Evolutionary conservation across 2,888 invertebrate species (phyloP).

Genomic region (Rhagonycha fulva): DNA sequence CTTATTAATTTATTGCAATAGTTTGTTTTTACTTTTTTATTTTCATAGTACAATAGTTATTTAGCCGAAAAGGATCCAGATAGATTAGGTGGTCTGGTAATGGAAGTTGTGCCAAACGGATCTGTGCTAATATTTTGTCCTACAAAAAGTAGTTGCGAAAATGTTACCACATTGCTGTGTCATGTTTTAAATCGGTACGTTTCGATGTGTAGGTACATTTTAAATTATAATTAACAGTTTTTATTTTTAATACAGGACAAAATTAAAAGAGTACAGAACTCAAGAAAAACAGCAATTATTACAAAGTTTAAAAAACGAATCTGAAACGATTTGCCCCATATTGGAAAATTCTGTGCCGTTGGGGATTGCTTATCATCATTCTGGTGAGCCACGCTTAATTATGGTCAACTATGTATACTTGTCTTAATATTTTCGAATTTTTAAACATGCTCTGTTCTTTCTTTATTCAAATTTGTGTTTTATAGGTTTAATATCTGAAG

Average conservation of each 20-base stretch:
- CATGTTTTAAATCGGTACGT: conserved; percentile 57
- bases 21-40: background rate
- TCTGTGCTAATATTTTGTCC: conserved; percentile 92
- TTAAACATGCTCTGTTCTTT: background rate
- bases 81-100: conserved; percentile 75
- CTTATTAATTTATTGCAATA: too few relatives aligned
- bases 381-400: conserved; percentile 56
- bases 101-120: conserved; percentile 77
- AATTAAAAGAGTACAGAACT: conserved; percentile 60
- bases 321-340: conserved; percentile 67
- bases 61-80: conserved; percentile 73
- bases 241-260: conserved; percentile 49
- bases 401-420: too few relatives aligned
- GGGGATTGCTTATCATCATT: conserved; percentile 94
- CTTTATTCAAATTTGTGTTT: conserved; percentile 7
- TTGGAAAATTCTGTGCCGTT: conserved; percentile 70
- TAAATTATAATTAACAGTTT: conserved; percentile 4
- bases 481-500: conserved; percentile 78
- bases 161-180: conserved; percentile 78
- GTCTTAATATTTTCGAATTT: background rate
- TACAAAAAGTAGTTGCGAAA: conserved; percentile 91
- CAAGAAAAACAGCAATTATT: conserved; percentile 66
- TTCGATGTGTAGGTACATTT: background rate
- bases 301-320: conserved; percentile 65
- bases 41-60: conserved; percentile 59